Evolutionary conservation across 2,888 invertebrate species (phyloP).

Genomic region (Chalcis sispes): DNA sequence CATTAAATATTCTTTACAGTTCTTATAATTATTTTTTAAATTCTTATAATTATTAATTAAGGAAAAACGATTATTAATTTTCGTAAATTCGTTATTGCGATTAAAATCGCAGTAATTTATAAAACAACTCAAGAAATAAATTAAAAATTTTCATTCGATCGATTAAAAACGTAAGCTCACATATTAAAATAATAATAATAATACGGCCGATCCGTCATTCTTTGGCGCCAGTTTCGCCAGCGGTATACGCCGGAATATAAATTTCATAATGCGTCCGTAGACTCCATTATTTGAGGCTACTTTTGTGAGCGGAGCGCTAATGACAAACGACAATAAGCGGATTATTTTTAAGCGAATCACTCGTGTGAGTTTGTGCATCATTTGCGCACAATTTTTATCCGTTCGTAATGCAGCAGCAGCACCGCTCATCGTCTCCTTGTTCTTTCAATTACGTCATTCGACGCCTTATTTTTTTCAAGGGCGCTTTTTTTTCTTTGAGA

Average conservation of each 20-base stretch:
- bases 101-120: too few relatives aligned
- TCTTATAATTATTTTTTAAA: too few relatives aligned
- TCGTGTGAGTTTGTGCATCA: not conserved
- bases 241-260: conserved; percentile 71
- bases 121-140: too few relatives aligned
- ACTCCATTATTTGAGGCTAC: conserved; percentile 74
- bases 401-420: too few relatives aligned
- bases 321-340: conserved; percentile 70
- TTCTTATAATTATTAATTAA: too few relatives aligned
- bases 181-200: not conserved
- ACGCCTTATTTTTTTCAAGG: conserved; percentile 11
- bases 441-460: conserved; percentile 16
- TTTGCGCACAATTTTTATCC: not conserved
- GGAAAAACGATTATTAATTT: too few relatives aligned
- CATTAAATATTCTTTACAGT: not conserved
- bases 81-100: too few relatives aligned
- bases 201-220: conserved; percentile 49
- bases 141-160: not conserved
- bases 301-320: conserved; percentile 72
- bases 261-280: conserved; percentile 69
- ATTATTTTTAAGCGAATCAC: conserved; percentile 67
- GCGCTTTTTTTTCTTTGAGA: conserved; percentile 2
- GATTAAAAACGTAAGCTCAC: not conserved
- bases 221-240: conserved; percentile 70
- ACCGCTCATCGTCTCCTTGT: too few relatives aligned